Evolutionary conservation across 2,888 invertebrate species (phyloP).

Genomic region (Hipparchia sbordonii): DNA sequence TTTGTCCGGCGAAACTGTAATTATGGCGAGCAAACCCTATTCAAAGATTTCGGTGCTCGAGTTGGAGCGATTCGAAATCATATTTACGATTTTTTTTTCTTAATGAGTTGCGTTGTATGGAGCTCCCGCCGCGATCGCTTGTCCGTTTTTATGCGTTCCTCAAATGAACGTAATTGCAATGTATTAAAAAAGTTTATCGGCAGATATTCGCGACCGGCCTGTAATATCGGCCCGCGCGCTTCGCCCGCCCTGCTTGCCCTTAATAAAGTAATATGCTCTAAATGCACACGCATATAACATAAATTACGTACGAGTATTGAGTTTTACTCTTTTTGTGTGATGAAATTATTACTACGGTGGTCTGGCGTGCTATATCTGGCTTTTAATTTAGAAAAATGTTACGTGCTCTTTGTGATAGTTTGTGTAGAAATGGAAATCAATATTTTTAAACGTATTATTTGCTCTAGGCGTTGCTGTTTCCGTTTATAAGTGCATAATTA

Average conservation of each 20-base stretch:
- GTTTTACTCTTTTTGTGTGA: slow-evolving; percentile 73
- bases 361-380: slow-evolving; percentile 68
- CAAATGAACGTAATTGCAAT: slow-evolving; percentile 74
- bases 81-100: slow-evolving; percentile 61
- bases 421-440: slow-evolving; percentile 56
- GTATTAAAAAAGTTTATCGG: slow-evolving; percentile 73
- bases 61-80: slow-evolving; percentile 53
- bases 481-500: slow-evolving; percentile 44
- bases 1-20: slow-evolving; percentile 64
- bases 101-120: slow-evolving; percentile 59
- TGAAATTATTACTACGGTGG: slow-evolving; percentile 78
- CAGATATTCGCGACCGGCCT: slow-evolving; percentile 58
- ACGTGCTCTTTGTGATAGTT: slow-evolving; percentile 60
- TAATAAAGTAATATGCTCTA: slow-evolving; percentile 82
- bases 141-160: slow-evolving; percentile 69
- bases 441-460: slow-evolving; percentile 54
- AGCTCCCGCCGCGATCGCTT: slow-evolving; percentile 61
- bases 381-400: slow-evolving; percentile 75
- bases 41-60: slow-evolving; percentile 55
- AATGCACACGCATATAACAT: slow-evolving; percentile 80
- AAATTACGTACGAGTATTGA: slow-evolving; percentile 64
- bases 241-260: slow-evolving; percentile 72
- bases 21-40: slow-evolving; percentile 61
- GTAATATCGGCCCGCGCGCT: slow-evolving; percentile 62
- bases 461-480: slow-evolving; percentile 64